These are phyloP conservation scores for Mesitornis unicolor DNA, from an alignment of 2,113 vertebrate genomes.

Conservation along the genomic window DNA sequence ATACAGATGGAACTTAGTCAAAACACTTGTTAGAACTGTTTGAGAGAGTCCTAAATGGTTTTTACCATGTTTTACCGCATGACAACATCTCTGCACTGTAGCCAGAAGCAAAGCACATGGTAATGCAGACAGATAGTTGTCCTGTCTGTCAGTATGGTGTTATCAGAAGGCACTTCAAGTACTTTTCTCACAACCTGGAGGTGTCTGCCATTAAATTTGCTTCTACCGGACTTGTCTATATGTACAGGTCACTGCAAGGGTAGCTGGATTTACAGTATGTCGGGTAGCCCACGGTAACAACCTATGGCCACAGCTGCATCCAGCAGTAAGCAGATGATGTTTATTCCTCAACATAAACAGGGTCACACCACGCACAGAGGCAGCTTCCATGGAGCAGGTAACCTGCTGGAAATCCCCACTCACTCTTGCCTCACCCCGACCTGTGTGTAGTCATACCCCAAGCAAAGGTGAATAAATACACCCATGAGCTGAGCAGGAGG, in stretches of 20 bases:
- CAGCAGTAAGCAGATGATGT: background rate
- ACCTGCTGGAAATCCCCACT: conserved; percentile 34
- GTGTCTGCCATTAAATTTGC: background rate
- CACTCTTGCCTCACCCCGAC: conserved; percentile 31
- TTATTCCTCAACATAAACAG: background rate
- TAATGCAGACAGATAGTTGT: background rate
- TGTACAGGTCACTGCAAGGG: background rate
- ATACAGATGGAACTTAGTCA: background rate
- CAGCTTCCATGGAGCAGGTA: background rate
- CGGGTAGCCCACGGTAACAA: background rate
- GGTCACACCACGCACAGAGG: background rate
- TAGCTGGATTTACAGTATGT: background rate
- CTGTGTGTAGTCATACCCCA: background rate
- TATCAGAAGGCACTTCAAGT: background rate
- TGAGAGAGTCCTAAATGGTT: background rate
- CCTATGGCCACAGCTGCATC: background rate
- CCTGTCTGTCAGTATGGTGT: background rate
- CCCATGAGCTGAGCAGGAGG: background rate
- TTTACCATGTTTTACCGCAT: accelerated
- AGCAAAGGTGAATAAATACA: conserved; percentile 42
- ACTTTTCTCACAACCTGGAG: background rate
- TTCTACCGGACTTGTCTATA: background rate
- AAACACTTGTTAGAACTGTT: background rate
- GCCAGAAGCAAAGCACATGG: background rate
- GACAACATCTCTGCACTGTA: background rate